Conservation (phyloP, 2,797 vertebrate species). For the Clangula hyemalis region DNA sequence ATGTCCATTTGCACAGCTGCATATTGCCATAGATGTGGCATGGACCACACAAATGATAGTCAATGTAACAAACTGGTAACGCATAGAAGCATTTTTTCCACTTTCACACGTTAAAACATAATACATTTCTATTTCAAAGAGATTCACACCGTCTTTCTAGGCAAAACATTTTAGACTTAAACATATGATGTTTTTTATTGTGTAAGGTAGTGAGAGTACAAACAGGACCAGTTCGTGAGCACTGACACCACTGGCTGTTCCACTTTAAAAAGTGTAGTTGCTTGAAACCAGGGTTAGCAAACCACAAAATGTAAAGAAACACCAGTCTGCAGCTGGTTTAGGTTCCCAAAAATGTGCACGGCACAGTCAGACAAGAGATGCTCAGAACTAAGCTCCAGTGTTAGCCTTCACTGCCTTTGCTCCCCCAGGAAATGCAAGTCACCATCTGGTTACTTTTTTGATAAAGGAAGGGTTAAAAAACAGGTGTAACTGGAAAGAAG, state of each 20-base stretch:
- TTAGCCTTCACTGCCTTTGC: background rate
- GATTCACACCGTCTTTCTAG: background rate
- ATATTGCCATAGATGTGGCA: background rate
- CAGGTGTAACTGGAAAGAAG: constrained; percentile 43
- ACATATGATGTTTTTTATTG: background rate
- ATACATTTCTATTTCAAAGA: background rate
- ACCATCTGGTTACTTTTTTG: background rate
- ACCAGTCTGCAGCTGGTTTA: background rate
- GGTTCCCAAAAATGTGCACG: background rate
- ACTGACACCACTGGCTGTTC: background rate
- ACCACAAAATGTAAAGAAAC: background rate
- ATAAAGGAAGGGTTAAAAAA: constrained; percentile 46
- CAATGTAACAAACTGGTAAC: background rate
- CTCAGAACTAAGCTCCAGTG: background rate
- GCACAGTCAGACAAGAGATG: background rate
- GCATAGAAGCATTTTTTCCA: background rate
- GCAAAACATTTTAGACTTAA: background rate
- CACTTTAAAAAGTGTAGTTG: background rate
- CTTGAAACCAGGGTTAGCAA: background rate
- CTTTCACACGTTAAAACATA: background rate
- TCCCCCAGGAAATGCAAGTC: constrained; percentile 3
- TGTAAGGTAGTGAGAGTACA: background rate
- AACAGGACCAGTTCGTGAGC: background rate
- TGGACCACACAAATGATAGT: background rate
- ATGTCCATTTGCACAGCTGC: constrained; percentile 55